Evolutionary conservation across 2,113 vertebrate species (phyloP).

Genomic region (Scolopax mira): DNA sequence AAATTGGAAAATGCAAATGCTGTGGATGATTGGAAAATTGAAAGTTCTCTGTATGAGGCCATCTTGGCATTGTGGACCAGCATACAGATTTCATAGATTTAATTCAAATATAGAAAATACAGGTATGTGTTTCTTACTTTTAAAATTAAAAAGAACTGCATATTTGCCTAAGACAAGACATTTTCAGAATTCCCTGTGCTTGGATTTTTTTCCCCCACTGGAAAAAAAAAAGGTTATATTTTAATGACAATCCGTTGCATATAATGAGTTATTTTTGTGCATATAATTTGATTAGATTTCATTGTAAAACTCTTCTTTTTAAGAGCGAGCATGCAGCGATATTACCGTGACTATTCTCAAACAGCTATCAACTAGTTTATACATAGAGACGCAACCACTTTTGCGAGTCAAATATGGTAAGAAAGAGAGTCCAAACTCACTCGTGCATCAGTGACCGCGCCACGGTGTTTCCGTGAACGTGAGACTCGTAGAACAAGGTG

Average conservation of each 20-base stretch:
- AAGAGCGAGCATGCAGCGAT: not conserved
- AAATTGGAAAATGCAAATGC: conserved; percentile 18
- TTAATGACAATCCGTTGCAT: not conserved
- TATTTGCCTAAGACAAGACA: not conserved
- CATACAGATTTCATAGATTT: not conserved
- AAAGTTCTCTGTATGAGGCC: not conserved
- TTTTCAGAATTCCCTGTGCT: not conserved
- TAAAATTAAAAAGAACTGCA: not conserved
- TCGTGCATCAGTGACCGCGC: conserved; percentile 84
- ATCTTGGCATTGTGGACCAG: not conserved
- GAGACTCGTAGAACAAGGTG: conserved; percentile 85
- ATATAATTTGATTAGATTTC: not conserved
- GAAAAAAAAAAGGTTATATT: not conserved
- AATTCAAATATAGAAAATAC: not conserved
- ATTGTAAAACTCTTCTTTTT: not conserved
- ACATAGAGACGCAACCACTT: not conserved
- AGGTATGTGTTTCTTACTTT: not conserved
- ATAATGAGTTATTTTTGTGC: not conserved
- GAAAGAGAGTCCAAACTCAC: conserved; percentile 69
- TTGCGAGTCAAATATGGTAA: not conserved
- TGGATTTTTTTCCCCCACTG: not conserved
- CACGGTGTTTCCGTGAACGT: conserved; percentile 78
- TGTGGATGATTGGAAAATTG: not conserved
- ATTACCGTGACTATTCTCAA: not conserved
- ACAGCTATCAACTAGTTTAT: not conserved